Base-by-base conservation (phyloP, 2,113 vertebrate species). In the Caracal caracal region DNA sequence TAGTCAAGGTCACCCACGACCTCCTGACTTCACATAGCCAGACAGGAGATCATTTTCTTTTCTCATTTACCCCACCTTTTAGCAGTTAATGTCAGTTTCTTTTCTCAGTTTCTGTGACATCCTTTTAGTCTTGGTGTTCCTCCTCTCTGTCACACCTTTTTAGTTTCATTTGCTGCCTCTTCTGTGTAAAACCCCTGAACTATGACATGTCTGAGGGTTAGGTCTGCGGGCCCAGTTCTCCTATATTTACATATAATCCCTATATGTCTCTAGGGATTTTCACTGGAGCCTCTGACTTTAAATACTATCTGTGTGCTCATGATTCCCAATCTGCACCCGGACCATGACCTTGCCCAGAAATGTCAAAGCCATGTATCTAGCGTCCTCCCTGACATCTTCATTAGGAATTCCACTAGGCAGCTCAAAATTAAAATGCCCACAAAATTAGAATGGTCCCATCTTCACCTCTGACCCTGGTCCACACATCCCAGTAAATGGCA, bases 41-140 rank as follows among this genome's bases (percentile, higher is more conserved):
- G 76, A 75, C 10, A 33, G 79, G 51, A 95, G 61, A 28, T 80
- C 71, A 53, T 95, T 78, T 53, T 70, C 49, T 82, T 87, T 63
- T 35, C 79, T 92, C 65, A 2, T 81, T 79, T 33, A 59, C n/a
- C 11, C 49, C 80, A 65, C 87, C 68, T 79, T 59, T 56, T 19
- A 40, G 61, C 26, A 40, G 37, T n/a, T 49, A 26, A 22, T 49
- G 17, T 33, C 56, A 71, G 93, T 96, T 96, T 97, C 92, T 94
- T 90, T 96, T 96, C 82, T 97, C 17, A 0, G 92, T 96, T 96
- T 96, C 92, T 66, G 37, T 79, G 26, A 84, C 71, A 30, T 88
- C 68, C 76, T 47, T 73, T n/a, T 51, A 35, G 43, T 49, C 37
- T 87, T n/a, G 49, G 85, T 68, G 37, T 79, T 91, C 35, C 49